Base-by-base conservation (phyloP, 2,888 invertebrate genomes). In the Dolichopus griseipennis region DNA sequence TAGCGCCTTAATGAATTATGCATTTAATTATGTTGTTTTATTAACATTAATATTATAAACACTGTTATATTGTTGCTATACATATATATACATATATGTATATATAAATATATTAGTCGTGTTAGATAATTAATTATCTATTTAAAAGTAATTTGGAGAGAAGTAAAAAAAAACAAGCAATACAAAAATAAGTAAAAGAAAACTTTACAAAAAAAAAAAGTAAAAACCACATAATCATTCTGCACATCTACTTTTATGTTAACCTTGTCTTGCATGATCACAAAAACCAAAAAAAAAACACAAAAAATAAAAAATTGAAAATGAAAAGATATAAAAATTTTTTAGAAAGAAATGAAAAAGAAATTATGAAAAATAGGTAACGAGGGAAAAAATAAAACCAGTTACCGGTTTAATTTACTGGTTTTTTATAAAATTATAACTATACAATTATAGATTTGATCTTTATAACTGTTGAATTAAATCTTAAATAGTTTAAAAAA, bases 371-470 rank as follows among this genome's bases (percentile, higher is more conserved):
- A 52, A n/a, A 6, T 52, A 12, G 37, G 37, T 52, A 52, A 52
- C 9, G 52, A 27, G 27, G 27, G 5, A 52, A 52, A 52, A 18
- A 52, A n/a, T 12, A 12, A 52, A 52, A 52, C 52, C 52, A 52
- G 52, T 52, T 52, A 52, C 52, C 52, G 52, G 52, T 52, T 52
- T 52, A 52, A 52, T 52, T 52, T 52, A 52, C 52, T 52, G 6
- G 52, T 52, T 52, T 52, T 27, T 4, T 27, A 27, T 27, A 27
- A 27, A 2, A 27, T 2, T 27, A 27, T 27, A 27, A 27, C 2
- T 27, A 27, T 27, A 27, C 5, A 5, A 27, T 27, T 27, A 27
- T 27, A n/a, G n/a, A 27, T 27, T 27, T 27, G 27, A 27, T 4
- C 27, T 27, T 27, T 27, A 27, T 27, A 27, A 27, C 27, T 27